phyloP scores from a whole-genome alignment of 92 coral and sea anemone genomes.

The Umimayanthus chanpuru region DNA sequence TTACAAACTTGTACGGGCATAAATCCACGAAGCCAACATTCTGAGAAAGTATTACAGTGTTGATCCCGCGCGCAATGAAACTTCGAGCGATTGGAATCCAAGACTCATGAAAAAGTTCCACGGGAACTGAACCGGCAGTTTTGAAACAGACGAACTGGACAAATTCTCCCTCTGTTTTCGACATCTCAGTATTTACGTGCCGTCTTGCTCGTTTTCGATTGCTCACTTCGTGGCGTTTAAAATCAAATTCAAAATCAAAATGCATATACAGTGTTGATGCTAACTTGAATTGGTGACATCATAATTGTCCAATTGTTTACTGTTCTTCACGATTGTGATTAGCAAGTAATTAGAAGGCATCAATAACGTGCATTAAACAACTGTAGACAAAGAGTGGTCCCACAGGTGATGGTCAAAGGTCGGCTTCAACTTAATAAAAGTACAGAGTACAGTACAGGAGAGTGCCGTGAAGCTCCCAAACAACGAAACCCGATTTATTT shows the following conservation, averaged over 20 bases:
- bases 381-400: background rate
- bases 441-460: too few species aligned
- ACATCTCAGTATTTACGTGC: slow-evolving; percentile 1
- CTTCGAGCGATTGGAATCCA: slow-evolving; percentile 83
- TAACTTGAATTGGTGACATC: slow-evolving; percentile 21
- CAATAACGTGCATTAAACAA: background rate
- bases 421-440: too few species aligned
- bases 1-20: slow-evolving; percentile 70
- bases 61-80: slow-evolving; percentile 77
- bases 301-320: slow-evolving; percentile 29
- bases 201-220: background rate
- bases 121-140: slow-evolving; percentile 64
- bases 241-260: background rate
- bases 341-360: background rate
- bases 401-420: background rate
- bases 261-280: background rate
- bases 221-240: background rate
- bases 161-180: slow-evolving; percentile 46
- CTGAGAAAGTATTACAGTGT: slow-evolving; percentile 73
- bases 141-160: slow-evolving; percentile 90
- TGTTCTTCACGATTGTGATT: slow-evolving; percentile 10
- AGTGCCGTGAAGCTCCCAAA: too few species aligned
- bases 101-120: slow-evolving; percentile 89
- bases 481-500: too few species aligned
- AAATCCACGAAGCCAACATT: slow-evolving; percentile 60